These are phyloP conservation scores for Drosophila mojavensis DNA, from an alignment of 1,140 invertebrate genomes.

Conservation along the genomic window DNA sequence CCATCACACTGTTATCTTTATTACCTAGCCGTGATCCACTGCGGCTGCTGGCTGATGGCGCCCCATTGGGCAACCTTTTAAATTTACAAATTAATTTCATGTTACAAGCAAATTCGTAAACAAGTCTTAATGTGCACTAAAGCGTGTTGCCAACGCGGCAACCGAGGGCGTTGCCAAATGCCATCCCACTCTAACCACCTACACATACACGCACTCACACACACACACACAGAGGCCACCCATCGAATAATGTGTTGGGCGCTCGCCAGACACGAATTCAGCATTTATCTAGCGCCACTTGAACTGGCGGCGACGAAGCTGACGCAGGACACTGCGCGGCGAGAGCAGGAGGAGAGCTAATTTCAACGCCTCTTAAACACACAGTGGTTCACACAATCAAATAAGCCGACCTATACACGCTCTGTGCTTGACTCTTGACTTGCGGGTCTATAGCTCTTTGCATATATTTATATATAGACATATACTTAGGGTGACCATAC, in stretches of 20 bases:
- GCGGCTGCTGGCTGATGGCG: slow-evolving; percentile 19
- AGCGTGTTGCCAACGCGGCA: slow-evolving; percentile 59
- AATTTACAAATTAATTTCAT: slow-evolving; percentile 81
- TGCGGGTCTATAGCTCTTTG: too few species aligned
- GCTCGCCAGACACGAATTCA: slow-evolving; percentile 79
- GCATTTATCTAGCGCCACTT: slow-evolving; percentile 82
- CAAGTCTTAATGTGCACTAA: slow-evolving; percentile 80
- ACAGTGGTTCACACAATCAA: slow-evolving; percentile 52
- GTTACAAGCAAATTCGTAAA: slow-evolving; percentile 80
- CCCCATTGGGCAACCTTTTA: slow-evolving; percentile 61
- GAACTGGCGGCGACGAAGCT: slow-evolving; percentile 44
- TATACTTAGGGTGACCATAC: too few species aligned
- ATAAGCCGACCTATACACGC: not conserved
- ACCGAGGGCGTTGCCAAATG: slow-evolving; percentile 26
- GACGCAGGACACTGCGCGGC: slow-evolving; percentile 20
- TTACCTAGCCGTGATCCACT: not conserved
- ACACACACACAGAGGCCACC: slow-evolving; percentile 22
- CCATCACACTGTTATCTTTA: not conserved
- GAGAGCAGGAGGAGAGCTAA: slow-evolving; percentile 57
- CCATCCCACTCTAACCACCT: not conserved
- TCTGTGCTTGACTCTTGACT: too few species aligned
- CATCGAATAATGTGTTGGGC: slow-evolving; percentile 69
- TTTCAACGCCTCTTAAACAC: slow-evolving; percentile 77
- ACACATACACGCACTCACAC: not conserved
- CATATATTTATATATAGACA: too few species aligned